Evolutionary conservation across 2,113 vertebrate species (phyloP).

Genomic region (Myrmecobius fasciatus): DNA sequence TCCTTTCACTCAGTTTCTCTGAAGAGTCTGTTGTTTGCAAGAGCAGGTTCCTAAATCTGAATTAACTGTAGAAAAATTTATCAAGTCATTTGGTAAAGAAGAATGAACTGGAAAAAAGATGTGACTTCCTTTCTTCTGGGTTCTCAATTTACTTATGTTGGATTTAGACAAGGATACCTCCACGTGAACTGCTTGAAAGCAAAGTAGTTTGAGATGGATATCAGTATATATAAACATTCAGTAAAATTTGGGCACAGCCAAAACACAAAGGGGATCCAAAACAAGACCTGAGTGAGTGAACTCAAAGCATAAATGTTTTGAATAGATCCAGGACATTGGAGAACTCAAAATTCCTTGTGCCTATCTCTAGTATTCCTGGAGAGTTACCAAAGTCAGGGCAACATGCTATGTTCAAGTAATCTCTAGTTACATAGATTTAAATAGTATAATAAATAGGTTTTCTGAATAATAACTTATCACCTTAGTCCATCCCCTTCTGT

Average conservation of each 20-base stretch:
- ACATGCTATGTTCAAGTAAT: background rate
- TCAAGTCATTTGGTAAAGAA: background rate
- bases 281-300: background rate
- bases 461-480: background rate
- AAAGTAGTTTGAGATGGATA: background rate
- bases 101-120: background rate
- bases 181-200: background rate
- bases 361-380: background rate
- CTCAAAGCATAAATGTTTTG: background rate
- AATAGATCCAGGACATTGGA: background rate
- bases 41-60: background rate
- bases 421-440: background rate
- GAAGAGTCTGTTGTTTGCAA: background rate
- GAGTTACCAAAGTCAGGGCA: background rate
- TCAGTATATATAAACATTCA: background rate
- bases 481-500: rapidly evolving
- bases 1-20: background rate
- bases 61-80: background rate
- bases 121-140: background rate
- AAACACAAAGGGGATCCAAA: background rate
- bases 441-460: background rate
- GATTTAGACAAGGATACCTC: background rate
- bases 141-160: background rate
- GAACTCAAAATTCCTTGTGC: background rate
- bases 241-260: background rate